Evolutionary conservation across 35 echinoderm and acorn worm genomes (phyloP).

Genomic region (Ophiothrix spiculata): DNA sequence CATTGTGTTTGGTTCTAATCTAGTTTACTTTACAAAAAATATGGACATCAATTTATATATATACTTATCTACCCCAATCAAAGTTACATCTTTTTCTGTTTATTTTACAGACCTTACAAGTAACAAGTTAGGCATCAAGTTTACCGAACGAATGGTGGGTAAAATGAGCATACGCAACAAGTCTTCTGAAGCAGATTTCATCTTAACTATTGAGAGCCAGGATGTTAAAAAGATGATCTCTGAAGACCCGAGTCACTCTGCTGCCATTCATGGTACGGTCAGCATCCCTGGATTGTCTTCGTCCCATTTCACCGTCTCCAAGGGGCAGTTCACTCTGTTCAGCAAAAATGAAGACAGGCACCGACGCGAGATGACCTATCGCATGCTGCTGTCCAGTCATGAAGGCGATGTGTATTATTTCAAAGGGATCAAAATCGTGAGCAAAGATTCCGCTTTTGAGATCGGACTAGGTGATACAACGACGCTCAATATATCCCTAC

Average conservation of each 20-base stretch:
- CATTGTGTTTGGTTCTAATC: no score
- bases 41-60: no score
- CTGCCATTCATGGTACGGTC: constrained; percentile 54
- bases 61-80: no score
- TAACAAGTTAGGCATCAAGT: constrained; percentile 43
- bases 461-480: constrained; percentile 69
- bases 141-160: constrained; percentile 67
- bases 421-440: constrained; percentile 55
- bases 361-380: constrained; percentile 66
- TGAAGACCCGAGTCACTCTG: constrained; percentile 45
- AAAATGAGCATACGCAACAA: constrained; percentile 16
- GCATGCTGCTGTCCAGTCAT: constrained; percentile 25
- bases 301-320: constrained; percentile 46
- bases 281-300: constrained; percentile 23
- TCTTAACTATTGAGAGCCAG: constrained; percentile 52
- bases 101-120: constrained; percentile 16
- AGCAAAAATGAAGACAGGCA: constrained; percentile 44
- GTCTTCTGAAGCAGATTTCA: constrained; percentile 40
- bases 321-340: constrained; percentile 53
- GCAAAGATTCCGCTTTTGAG: constrained; percentile 63
- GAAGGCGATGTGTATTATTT: constrained; percentile 55
- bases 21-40: no score
- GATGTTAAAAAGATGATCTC: constrained; percentile 53
- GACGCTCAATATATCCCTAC: constrained; percentile 34
- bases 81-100: constrained; percentile 25